These are phyloP conservation scores for Mimumesa dahlbomi DNA, from an alignment of 2,888 invertebrate species.

Conservation along the genomic window DNA sequence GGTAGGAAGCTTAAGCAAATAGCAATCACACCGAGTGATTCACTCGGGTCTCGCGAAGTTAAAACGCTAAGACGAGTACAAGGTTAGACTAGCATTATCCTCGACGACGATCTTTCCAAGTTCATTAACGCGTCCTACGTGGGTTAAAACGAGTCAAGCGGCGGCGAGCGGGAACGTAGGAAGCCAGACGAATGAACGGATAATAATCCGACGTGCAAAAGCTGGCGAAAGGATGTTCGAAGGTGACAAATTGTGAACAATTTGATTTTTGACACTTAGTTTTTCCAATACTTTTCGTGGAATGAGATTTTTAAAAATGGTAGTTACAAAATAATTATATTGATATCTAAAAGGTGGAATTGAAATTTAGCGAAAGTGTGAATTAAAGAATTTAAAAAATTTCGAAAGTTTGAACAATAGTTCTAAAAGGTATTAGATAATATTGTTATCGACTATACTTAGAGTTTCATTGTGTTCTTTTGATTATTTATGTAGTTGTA, in stretches of 20 bases:
- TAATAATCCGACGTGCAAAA: constrained; percentile 10
- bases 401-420: too few relatives aligned
- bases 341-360: too few relatives aligned
- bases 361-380: too few relatives aligned
- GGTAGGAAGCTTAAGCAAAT: constrained; percentile 27
- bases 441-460: too few relatives aligned
- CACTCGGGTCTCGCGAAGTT: constrained; percentile 29
- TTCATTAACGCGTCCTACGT: constrained; percentile 58
- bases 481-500: too few relatives aligned
- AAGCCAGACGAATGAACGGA: constrained; percentile 40
- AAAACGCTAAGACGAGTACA: constrained; percentile 43
- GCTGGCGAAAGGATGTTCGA: constrained; percentile 21
- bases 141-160: constrained; percentile 42
- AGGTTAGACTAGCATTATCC: constrained; percentile 46
- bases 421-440: too few relatives aligned
- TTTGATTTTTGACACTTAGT: background rate
- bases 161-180: constrained; percentile 38
- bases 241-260: background rate
- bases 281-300: too few relatives aligned
- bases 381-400: too few relatives aligned
- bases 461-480: too few relatives aligned
- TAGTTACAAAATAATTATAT: too few relatives aligned
- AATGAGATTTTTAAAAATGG: too few relatives aligned
- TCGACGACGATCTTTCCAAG: constrained; percentile 52
- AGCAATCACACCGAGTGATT: constrained; percentile 41